Evolutionary conservation across 1,140 invertebrate species (phyloP), one percentile per base, ranked within the genome.

Genomic region (Thaumatotibia leucotreta): DNA sequence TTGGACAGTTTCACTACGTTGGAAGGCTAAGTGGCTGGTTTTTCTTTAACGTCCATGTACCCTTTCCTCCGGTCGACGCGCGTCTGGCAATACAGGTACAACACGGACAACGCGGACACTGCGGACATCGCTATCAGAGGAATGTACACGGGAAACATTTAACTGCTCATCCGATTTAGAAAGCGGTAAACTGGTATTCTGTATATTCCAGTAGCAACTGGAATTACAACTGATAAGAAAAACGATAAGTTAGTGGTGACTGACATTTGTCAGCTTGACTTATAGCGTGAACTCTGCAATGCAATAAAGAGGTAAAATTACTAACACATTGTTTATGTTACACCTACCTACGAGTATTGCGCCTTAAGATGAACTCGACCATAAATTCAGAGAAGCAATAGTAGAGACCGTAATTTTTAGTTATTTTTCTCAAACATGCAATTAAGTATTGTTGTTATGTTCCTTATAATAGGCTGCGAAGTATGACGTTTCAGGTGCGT

Each of bases 51-150:
- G 35, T 88, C 81, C 72, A 88, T 83, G 63, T 90, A 90, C 4
- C 88, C 88, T 73, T 84, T 84, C 33, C 76, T 75, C 27, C 76
- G 64, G 45, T 68, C 73, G 0, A 45, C 49, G 54, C 75, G 68
- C 50, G 72, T 84, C 71, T 85, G 84, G 74, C 86, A 88, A 65
- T 83, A 88, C n/a, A 90, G 65, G 61, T 74, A 86, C 24, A 86
- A 50, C 0, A 88, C 78, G 0, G 88, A 90, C 1, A 86, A 33
- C 0, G 80, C 82, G 0, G 88, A 88, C 3, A 88, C 75, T 1
- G 80, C 76, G 0, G 81, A 79, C 86, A 90, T 90, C 2, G 69
- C 72, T 22, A 88, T 10, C 22, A 90, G 61, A 0, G 84, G 87
- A 4, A 89, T 65, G 63, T 79, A 84, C n/a, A 86, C 66, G n/a